Conservation (phyloP, 2,113 vertebrate genomes). For the Excalfactoria chinensis region DNA sequence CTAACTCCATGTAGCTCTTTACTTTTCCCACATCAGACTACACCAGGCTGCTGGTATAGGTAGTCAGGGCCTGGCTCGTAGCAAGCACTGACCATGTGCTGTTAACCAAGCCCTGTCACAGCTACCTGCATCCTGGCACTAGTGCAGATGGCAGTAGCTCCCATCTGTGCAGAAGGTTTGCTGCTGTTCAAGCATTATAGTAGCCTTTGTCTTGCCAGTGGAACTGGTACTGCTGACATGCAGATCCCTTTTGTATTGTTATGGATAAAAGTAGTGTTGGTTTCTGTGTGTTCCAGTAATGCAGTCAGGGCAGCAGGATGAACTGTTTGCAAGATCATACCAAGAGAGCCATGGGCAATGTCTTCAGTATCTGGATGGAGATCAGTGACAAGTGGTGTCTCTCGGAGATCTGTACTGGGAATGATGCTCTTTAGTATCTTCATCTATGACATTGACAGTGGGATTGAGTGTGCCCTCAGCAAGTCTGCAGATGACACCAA, state of each 20-base stretch:
- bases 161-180: background rate
- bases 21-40: background rate
- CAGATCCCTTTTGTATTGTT: background rate
- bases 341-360: no score
- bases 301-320: background rate
- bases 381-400: no score
- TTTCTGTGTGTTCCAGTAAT: background rate
- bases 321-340: no score
- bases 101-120: no score
- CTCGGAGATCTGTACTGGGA: no score
- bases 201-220: background rate
- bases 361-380: no score
- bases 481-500: no score
- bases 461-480: no score
- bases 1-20: background rate
- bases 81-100: background rate
- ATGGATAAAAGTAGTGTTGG: background rate
- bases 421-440: no score
- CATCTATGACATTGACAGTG: no score
- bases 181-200: background rate
- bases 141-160: fast-evolving
- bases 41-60: background rate
- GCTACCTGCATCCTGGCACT: fast-evolving
- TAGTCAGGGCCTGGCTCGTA: background rate
- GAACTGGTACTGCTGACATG: background rate